A percentile compares a stretch with the other conserved stretches of the same genome.
These are phyloP conservation scores for Acanthosoma haemorrhoidale DNA, from an alignment of 2,888 invertebrate genomes.

Conservation along the genomic window DNA sequence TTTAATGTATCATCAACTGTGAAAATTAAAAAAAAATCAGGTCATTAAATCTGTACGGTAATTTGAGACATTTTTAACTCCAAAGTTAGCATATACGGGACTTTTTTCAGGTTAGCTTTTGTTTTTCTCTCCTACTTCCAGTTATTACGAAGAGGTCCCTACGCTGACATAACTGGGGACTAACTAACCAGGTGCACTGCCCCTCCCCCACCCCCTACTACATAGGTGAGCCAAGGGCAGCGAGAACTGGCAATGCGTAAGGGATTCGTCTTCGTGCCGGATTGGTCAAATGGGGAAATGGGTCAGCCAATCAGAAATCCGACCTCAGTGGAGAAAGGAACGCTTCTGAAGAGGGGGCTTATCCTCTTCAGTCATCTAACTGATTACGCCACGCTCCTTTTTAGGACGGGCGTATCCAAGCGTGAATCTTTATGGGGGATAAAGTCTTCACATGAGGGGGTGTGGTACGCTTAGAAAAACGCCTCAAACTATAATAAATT, in stretches of 20 bases:
- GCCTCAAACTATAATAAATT: too few species aligned
- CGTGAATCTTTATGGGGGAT: not conserved
- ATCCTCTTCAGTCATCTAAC: not conserved
- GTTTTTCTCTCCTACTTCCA: too few species aligned
- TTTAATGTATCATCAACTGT: too few species aligned
- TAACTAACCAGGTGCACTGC: not conserved
- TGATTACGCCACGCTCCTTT: not conserved
- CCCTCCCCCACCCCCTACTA: not conserved
- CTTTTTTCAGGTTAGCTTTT: too few species aligned
- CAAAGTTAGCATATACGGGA: too few species aligned
- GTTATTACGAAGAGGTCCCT: too few species aligned
- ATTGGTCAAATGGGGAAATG: conserved; percentile 7
- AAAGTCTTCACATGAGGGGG: too few species aligned
- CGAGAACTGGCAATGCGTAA: conserved; percentile 6
- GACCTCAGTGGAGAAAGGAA: conserved; percentile 14
- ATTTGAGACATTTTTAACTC: too few species aligned
- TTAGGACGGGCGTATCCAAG: not conserved
- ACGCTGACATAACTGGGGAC: too few species aligned
- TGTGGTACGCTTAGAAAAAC: too few species aligned
- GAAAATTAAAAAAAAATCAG: too few species aligned
- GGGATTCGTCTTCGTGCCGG: not conserved
- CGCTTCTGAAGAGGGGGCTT: not conserved
- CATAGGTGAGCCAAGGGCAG: conserved; percentile 5
- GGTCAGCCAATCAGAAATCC: conserved; percentile 7
- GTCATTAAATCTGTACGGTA: too few species aligned